phyloP scores from a whole-genome alignment of 1,140 invertebrate species.

The Bombus polaris region DNA sequence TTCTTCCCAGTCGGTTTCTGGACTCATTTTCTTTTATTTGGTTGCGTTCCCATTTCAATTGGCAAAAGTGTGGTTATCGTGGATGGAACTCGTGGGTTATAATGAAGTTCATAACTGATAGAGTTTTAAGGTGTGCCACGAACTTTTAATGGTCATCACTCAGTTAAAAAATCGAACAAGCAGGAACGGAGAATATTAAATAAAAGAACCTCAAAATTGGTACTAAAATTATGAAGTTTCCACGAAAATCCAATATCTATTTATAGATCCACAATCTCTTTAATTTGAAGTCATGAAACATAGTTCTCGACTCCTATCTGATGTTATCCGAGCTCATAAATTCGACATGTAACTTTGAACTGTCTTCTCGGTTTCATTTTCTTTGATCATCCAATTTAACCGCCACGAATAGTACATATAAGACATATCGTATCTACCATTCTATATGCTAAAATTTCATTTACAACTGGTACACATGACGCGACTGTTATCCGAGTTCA shows the following conservation, averaged over 20 bases:
- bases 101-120: background rate
- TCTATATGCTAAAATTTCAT: slow-evolving; percentile 17
- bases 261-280: background rate
- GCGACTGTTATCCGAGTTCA: background rate
- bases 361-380: too few species aligned
- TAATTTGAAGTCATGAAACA: background rate
- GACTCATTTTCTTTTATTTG: background rate
- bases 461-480: background rate
- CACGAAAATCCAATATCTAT: background rate
- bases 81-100: too few species aligned
- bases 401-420: background rate
- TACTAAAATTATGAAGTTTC: background rate
- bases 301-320: background rate
- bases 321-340: background rate
- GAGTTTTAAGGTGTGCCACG: background rate
- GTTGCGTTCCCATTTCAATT: background rate
- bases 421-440: background rate
- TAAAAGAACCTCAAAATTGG: background rate
- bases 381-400: background rate
- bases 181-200: background rate
- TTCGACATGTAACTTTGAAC: background rate
- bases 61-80: background rate
- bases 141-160: background rate
- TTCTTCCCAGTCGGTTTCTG: background rate
- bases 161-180: background rate